Evolutionary conservation across 2,113 vertebrate genomes (phyloP), one percentile per base, ranked within the genome.

Genomic region (Puntigrus tetrazona): DNA sequence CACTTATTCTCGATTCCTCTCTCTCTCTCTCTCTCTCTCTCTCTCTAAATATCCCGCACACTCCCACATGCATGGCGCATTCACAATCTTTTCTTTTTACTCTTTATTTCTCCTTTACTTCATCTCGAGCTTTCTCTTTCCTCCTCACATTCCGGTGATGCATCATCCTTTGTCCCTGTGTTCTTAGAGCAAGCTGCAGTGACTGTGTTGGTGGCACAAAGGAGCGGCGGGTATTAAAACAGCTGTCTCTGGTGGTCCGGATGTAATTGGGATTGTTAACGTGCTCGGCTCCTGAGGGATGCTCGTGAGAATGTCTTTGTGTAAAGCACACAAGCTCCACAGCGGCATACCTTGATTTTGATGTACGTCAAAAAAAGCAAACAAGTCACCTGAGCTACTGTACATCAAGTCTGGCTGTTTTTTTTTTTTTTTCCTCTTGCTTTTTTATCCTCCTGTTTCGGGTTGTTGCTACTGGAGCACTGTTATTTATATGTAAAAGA

Each of bases 201-300:
- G 93, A 92, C 90, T 92, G 93, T 92, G 93, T 93, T 91, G 63
- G 80, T 81, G 79, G 79, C 79, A 93, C 93, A 93, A 92, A 94
- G 91, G 89, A 93, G 92, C 88, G 88, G 85, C 84, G 92, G 89
- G 92, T 93, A 94, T 94, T 94, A 95, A 95, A 94, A 92, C 92
- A 93, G 92, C 91, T 92, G 93, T 95, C 94, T 95, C 94, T 92
- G 92, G 94, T 93, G 94, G 94, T 93, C 92, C 88, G 67, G 86
- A 91, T 93, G 92, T 95, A 95, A 95, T 95, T 95, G 93, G 94
- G 93, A 94, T 95, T 94, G 94, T 95, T 95, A 95, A 92, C 93
- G 91, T 91, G 91, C 88, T 43, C 90, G 90, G 92, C 91, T 95
- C 94, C 94, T 94, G 91, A 86, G 94, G 93, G 94, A 95, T 88